Conservation (phyloP, 2,113 vertebrate genomes). For the Calyptommatus sinebrachiatus region DNA sequence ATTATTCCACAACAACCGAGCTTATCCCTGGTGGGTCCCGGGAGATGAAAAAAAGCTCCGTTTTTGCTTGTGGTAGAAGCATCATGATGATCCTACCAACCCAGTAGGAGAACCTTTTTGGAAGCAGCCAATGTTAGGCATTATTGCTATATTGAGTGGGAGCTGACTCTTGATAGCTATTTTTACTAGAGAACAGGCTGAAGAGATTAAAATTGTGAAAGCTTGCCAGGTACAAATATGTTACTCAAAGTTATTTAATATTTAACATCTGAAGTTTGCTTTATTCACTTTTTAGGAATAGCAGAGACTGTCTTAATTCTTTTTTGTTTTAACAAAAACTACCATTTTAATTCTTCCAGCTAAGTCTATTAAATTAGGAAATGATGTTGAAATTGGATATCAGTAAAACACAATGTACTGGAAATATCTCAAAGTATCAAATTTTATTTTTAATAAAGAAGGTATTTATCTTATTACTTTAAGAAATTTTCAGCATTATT, state of each 20-base stretch:
- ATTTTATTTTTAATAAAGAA: not conserved
- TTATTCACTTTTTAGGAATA: too few species aligned
- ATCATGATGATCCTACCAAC: too few species aligned
- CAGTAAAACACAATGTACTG: fast-evolving
- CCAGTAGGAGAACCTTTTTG: too few species aligned
- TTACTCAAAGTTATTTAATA: conserved; percentile 48
- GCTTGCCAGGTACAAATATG: conserved; percentile 41
- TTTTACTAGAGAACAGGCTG: conserved; percentile 21
- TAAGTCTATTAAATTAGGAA: conserved; percentile 35
- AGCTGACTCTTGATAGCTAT: conserved; percentile 21
- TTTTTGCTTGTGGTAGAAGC: too few species aligned
- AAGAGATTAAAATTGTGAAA: conserved; percentile 37
- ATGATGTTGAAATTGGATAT: not conserved
- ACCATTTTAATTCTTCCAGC: not conserved
- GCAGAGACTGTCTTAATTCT: conserved; percentile 14
- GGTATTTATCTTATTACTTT: not conserved
- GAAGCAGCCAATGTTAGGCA: not conserved
- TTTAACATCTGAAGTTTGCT: conserved; percentile 43
- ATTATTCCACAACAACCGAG: too few species aligned
- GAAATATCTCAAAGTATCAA: conserved; percentile 1
- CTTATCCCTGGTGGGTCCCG: too few species aligned
- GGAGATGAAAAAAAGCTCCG: too few species aligned
- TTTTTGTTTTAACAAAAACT: conserved; percentile 17
- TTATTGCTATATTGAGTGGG: conserved; percentile 40
- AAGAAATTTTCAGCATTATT: too few species aligned